These are phyloP conservation scores for Leptopterna dolabrata DNA, from an alignment of 2,888 invertebrate species.

Conservation along the genomic window DNA sequence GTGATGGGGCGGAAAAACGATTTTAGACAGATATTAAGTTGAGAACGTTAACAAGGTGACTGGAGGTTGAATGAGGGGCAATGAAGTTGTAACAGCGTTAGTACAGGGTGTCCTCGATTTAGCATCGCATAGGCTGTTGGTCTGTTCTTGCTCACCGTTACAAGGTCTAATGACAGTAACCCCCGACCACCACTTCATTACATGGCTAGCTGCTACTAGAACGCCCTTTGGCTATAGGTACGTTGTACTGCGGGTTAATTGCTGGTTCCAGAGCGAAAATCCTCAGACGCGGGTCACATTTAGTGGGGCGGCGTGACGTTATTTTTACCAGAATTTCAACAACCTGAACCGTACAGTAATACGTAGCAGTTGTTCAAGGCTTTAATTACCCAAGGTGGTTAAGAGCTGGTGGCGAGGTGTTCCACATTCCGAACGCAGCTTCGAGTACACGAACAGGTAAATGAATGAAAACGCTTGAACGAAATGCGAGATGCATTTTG, in stretches of 20 bases:
- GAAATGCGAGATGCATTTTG: too few species aligned
- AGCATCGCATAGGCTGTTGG: conserved; percentile 16
- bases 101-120: not conserved
- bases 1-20: conserved; percentile 3
- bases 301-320: not conserved
- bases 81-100: conserved; percentile 25
- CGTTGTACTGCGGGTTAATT: not conserved
- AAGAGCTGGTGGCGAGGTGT: too few species aligned
- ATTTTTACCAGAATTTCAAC: too few species aligned
- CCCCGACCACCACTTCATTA: not conserved
- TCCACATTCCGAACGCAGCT: too few species aligned
- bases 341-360: too few species aligned
- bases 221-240: not conserved
- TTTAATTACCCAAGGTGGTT: too few species aligned
- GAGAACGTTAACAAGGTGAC: not conserved
- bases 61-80: not conserved
- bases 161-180: not conserved
- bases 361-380: too few species aligned
- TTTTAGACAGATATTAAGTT: not conserved
- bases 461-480: too few species aligned
- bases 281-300: not conserved
- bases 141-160: not conserved
- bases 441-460: too few species aligned
- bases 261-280: not conserved
- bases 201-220: not conserved